Percentiles rank a stretch among this genome's conserved stretches.
Evolutionary conservation across 2,888 invertebrate species (phyloP).

Genomic region (Formica aserva): DNA sequence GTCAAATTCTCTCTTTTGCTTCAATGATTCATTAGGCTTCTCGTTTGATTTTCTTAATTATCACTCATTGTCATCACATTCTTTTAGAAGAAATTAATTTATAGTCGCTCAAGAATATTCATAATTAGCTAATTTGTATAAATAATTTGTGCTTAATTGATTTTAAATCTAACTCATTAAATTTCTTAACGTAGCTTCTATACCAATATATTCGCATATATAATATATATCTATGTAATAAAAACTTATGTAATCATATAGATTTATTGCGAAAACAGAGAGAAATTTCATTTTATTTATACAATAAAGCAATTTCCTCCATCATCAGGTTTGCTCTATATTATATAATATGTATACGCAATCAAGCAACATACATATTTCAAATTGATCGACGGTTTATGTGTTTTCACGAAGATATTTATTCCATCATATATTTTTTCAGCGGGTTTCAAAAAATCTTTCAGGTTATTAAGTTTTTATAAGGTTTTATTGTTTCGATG

Average conservation of each 20-base stretch:
- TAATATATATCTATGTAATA: background rate
- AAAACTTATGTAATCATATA: background rate
- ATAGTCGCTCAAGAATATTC: background rate
- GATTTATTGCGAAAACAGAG: background rate
- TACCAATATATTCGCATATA: background rate
- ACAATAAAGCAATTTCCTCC: background rate
- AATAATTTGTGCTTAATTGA: conserved; percentile 12
- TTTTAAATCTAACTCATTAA: background rate
- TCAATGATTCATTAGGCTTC: background rate
- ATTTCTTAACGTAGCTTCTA: background rate
- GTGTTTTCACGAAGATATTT: background rate
- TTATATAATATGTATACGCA: background rate
- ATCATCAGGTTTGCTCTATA: background rate
- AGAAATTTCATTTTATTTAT: background rate
- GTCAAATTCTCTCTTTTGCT: background rate
- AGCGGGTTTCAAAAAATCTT: background rate
- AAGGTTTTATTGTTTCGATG: background rate
- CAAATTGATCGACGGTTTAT: conserved; percentile 8
- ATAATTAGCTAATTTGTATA: conserved; percentile 14
- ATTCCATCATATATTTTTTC: background rate
- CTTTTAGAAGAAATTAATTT: background rate
- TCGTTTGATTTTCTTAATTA: background rate
- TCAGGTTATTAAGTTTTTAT: background rate
- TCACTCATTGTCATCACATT: background rate
- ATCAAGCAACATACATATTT: background rate